A percentile compares a stretch with the other conserved stretches of the same genome.
Evolutionary conservation across 2,888 invertebrate species (phyloP).

Genomic region (Hypercompe scribonia): DNA sequence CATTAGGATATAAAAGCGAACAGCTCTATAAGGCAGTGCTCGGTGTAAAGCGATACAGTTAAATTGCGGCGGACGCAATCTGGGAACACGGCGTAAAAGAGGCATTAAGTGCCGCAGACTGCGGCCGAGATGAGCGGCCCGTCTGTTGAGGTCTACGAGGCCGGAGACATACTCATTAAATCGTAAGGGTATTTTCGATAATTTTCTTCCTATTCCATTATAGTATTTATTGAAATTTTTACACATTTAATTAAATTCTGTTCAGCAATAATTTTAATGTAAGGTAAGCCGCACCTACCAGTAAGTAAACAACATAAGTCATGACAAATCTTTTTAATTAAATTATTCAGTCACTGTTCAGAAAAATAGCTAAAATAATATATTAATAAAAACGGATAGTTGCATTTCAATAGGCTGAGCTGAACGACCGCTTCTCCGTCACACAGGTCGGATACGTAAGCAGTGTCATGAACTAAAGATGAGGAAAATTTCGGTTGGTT

Average conservation of each 20-base stretch:
- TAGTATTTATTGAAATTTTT: neutral
- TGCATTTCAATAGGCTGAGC: too few relatives aligned
- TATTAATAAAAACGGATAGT: too few relatives aligned
- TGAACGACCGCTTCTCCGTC: too few relatives aligned
- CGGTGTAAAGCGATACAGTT: conserved; percentile 78
- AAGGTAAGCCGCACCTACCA: too few relatives aligned
- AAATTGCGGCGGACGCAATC: conserved; percentile 76
- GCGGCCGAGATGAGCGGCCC: conserved; percentile 52
- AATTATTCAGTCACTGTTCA: too few relatives aligned
- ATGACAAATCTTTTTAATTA: too few relatives aligned
- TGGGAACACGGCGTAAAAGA: conserved; percentile 77
- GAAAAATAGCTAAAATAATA: too few relatives aligned
- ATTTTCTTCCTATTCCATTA: neutral
- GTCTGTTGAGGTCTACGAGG: conserved; percentile 25
- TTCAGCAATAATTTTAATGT: too few relatives aligned
- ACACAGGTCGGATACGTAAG: too few relatives aligned
- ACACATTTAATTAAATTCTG: neutral
- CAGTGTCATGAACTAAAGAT: too few relatives aligned
- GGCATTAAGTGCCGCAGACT: conserved; percentile 70
- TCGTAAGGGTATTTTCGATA: neutral
- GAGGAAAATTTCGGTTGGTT: too few relatives aligned
- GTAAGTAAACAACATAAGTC: too few relatives aligned
- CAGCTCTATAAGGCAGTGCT: conserved; percentile 75
- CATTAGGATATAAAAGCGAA: conserved; percentile 78
- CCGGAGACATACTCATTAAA: conserved; percentile 1